Evolutionary conservation across 1,140 invertebrate species (phyloP), one percentile per base, ranked within the genome.

Genomic region (Psilanteris sp.): DNA sequence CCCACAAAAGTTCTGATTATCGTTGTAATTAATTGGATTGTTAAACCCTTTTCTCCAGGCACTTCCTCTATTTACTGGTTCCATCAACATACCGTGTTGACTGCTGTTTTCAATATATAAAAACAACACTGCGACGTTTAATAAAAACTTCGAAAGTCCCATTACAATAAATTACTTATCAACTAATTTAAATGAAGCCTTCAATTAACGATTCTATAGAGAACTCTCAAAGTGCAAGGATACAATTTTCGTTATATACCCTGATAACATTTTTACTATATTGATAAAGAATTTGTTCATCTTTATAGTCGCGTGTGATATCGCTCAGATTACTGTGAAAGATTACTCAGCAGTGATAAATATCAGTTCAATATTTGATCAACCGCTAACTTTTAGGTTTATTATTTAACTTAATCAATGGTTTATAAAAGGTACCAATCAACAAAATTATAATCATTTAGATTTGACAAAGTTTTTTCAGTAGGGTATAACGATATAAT

Each of bases 11-110:
- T 92, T 87, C 43, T 90, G 88, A 74, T 93, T 92, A 77, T 94
- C 93, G 36, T 91, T 83, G 26, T 89, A 93, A 82, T 96, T 94
- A 31, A 90, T 89, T 1, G 92, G 91, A 1, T 94, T 94, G 55
- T 92, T 87, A 84, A 93, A 95, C 16, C 93, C 93, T 79, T 90
- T 92, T 24, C 94, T 90, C 92, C 93, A 94, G 20, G 92, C 87
- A 14, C 91, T 90, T 55, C 91, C 91, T 52, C 94, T 89, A 44
- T 91, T 91, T 2, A 92, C 90, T 0, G 94, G 94, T 62, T 92
- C 89, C 66, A 93, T 81, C 79, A 95, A 84, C 85, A 92, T 91
- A 5, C 93, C 94, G 86, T 95, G 94, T 4, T 90, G 91, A 26
- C 72, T 54, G 22, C 88, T 86, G 22, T 46, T 39, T 8, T 22